phyloP scores from a whole-genome alignment of 2,797 vertebrate genomes.

The Mergus octosetaceus region DNA sequence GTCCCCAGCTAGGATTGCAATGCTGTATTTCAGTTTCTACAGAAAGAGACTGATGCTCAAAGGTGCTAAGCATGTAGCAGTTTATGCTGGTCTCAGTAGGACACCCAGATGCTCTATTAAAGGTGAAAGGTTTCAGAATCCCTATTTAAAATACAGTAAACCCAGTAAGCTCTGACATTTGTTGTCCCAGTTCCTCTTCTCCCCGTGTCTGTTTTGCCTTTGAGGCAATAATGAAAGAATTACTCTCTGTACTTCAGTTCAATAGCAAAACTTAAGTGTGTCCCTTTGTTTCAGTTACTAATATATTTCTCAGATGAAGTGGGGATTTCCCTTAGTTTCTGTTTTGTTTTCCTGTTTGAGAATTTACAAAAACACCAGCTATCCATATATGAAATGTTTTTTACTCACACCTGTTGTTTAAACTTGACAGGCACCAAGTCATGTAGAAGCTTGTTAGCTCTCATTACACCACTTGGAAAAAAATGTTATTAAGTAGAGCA shows the following conservation, averaged over 20 bases:
- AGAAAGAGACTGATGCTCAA: neutral
- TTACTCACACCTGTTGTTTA: neutral
- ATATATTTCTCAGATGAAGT: neutral
- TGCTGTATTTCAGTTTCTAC: neutral
- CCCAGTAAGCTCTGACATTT: neutral
- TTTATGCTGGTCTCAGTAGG: neutral
- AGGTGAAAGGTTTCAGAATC: neutral
- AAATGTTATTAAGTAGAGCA: neutral
- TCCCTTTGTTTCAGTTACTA: neutral
- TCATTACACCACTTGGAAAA: conserved; percentile 28
- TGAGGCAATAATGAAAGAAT: neutral
- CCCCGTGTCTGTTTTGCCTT: neutral
- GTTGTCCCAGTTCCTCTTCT: neutral
- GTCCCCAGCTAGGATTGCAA: neutral
- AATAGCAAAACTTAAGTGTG: neutral
- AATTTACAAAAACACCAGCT: neutral
- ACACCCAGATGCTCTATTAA: neutral
- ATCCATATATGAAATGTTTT: neutral
- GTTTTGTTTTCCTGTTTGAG: neutral
- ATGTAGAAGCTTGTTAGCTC: neutral
- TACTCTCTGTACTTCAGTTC: neutral
- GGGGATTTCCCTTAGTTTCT: neutral
- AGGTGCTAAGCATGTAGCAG: neutral
- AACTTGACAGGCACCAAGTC: neutral
- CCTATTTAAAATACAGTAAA: neutral